Evolutionary conservation across 2,797 vertebrate species (phyloP), one percentile per base, ranked within the genome.

Genomic region (Mormyrops attenuatus): DNA sequence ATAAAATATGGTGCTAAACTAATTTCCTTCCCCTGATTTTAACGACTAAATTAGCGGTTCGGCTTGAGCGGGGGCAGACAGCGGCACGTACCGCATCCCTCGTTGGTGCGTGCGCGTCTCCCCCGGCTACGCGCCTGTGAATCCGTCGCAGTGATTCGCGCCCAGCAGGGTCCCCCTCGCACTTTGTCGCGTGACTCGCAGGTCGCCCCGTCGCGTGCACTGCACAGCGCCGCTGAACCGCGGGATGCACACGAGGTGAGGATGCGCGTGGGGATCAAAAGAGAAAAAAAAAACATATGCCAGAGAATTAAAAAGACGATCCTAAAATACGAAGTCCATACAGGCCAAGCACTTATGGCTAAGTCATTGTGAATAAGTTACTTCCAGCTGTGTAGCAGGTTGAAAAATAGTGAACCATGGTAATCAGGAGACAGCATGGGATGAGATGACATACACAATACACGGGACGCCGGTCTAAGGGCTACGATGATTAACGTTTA

Each of bases 141-240:
- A 88, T 73, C 90, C 88, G 88, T n/a, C 1, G 69, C 90, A 66
- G 90, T 77, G 77, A 89, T 90, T 91, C 91, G 89, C 91, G 88
- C 92, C 88, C 90, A 90, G 92, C 91, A 66, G 91, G 91, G 41
- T 50, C 84, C 73, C 86, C 73, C 90, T 92, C 91, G 82, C 92
- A 90, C 91, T 88, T 88, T 41, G 86, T 86, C 69, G 66, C 50
- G 82, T 88, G 86, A 90, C 73, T 90, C 89, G 44, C 86, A 88
- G 89, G 86, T 90, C 89, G 85, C 55, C 89, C 88, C 90, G 85
- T 82, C 22, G 91, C 80, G 82, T 86, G 49, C 86, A 91, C 93
- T 90, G 92, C 91, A 92, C 92, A 92, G 91, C 88, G 92, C 90
- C 85, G 57, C 90, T 85, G 34, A 90, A 90, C 50, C 55, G 86